These are phyloP conservation scores for Chymomyza procnemis DNA, from an alignment of 2,888 invertebrate species.

Conservation along the genomic window DNA sequence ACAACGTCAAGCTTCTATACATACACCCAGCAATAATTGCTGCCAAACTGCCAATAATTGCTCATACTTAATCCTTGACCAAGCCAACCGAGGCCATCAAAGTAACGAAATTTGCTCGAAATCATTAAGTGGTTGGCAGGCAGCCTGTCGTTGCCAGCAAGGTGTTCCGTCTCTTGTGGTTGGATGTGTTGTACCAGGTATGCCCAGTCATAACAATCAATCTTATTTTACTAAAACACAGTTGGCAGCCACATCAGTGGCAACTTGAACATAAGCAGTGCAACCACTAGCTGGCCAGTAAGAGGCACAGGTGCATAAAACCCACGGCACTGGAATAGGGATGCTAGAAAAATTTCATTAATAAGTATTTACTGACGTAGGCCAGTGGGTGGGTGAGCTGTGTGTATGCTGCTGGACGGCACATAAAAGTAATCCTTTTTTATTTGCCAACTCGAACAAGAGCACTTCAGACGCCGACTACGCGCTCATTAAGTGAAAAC, in stretches of 20 bases:
- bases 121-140: constrained; percentile 47
- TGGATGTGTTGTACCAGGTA: constrained; percentile 26
- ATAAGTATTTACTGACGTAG: background rate
- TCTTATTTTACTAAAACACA: constrained; percentile 55
- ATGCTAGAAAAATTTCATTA: background rate
- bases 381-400: background rate
- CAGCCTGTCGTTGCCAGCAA: constrained; percentile 10
- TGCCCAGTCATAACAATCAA: constrained; percentile 58
- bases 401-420: background rate
- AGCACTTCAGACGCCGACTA: constrained; percentile 43
- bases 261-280: background rate
- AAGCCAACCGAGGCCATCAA: constrained; percentile 21
- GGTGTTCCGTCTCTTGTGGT: constrained; percentile 24
- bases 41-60: constrained; percentile 36
- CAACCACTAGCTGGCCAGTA: background rate
- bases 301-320: background rate
- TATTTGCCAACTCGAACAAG: constrained; percentile 53
- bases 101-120: constrained; percentile 36
- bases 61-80: constrained; percentile 37
- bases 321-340: background rate
- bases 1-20: constrained; percentile 16
- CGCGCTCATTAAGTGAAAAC: constrained; percentile 56
- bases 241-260: constrained; percentile 16
- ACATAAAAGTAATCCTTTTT: constrained; percentile 57
- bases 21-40: background rate